Evolutionary conservation across 2,113 vertebrate species (phyloP).

Genomic region (Xenopus laevis): DNA sequence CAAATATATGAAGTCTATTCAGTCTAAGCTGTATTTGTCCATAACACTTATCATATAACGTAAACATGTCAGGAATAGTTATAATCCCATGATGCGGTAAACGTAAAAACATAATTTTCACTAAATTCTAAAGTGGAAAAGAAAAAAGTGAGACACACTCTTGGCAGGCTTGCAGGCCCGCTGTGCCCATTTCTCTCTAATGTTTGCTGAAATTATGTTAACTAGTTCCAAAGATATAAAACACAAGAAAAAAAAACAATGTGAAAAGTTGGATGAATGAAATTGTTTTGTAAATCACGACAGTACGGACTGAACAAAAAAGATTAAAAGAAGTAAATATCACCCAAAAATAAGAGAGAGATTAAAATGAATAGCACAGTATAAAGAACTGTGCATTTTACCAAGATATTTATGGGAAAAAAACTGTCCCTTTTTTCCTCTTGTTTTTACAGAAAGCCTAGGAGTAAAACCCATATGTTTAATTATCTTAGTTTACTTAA

Average conservation of each 20-base stretch:
- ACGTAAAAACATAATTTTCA: neutral
- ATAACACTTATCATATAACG: neutral
- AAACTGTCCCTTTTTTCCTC: too few relatives aligned
- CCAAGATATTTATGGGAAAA: too few relatives aligned
- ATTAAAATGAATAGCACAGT: too few relatives aligned
- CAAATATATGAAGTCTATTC: neutral
- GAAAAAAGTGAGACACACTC: neutral
- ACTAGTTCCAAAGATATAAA: conserved; percentile 1
- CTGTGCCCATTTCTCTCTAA: neutral
- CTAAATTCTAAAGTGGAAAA: neutral
- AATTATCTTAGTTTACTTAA: too few relatives aligned
- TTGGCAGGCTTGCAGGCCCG: neutral
- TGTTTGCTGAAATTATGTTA: conserved; percentile 1
- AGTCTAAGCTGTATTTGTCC: neutral
- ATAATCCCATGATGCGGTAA: neutral
- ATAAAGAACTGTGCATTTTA: too few relatives aligned
- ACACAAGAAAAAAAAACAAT: neutral
- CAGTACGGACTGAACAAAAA: neutral
- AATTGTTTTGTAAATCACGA: conserved; percentile 1
- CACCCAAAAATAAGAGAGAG: too few relatives aligned
- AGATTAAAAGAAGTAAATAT: neutral
- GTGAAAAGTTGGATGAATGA: neutral
- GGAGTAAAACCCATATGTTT: too few relatives aligned
- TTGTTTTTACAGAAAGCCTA: too few relatives aligned
- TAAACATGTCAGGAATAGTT: conserved; percentile 2